Evolutionary conservation across 2,888 invertebrate species (phyloP).

Genomic region (Cataglyphis altisquamis): DNA sequence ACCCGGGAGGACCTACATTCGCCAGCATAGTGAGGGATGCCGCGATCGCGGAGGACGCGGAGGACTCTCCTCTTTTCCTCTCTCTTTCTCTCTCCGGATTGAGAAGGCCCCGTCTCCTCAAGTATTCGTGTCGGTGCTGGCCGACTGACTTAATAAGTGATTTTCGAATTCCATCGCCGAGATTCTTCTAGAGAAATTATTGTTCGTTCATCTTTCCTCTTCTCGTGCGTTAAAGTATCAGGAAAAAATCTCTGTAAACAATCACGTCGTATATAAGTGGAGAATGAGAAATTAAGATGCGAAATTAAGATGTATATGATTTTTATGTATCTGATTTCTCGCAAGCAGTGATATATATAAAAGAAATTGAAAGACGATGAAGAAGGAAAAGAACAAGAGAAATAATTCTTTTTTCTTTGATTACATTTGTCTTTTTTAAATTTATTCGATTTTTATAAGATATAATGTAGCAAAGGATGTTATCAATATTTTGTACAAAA

Average conservation of each 20-base stretch:
- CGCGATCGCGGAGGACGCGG: conserved; percentile 42
- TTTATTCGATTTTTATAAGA: neutral
- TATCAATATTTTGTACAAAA: neutral
- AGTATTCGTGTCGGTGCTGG: conserved; percentile 71
- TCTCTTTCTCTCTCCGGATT: conserved; percentile 44
- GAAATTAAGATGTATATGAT: neutral
- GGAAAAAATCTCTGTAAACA: conserved; percentile 20
- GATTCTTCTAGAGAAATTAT: conserved; percentile 74
- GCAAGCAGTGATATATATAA: neutral
- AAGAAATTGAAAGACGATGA: conserved; percentile 2
- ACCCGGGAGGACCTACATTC: conserved; percentile 84
- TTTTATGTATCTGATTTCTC: neutral
- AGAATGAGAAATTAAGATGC: neutral
- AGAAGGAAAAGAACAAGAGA: neutral
- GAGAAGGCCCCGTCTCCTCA: conserved; percentile 53
- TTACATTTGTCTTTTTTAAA: neutral
- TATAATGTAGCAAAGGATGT: neutral
- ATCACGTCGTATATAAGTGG: neutral
- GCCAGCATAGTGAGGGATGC: conserved; percentile 65
- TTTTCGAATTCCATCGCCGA: conserved; percentile 71
- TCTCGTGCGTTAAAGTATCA: neutral
- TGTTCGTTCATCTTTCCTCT: conserved; percentile 7
- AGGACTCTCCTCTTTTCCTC: conserved; percentile 6
- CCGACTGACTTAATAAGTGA: conserved; percentile 63
- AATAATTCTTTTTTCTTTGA: conserved; percentile 16